A percentile compares a stretch with the other conserved stretches of the same genome.
phyloP scores from a whole-genome alignment of 1,140 invertebrate species.

The Apocrypta bakeri region DNA sequence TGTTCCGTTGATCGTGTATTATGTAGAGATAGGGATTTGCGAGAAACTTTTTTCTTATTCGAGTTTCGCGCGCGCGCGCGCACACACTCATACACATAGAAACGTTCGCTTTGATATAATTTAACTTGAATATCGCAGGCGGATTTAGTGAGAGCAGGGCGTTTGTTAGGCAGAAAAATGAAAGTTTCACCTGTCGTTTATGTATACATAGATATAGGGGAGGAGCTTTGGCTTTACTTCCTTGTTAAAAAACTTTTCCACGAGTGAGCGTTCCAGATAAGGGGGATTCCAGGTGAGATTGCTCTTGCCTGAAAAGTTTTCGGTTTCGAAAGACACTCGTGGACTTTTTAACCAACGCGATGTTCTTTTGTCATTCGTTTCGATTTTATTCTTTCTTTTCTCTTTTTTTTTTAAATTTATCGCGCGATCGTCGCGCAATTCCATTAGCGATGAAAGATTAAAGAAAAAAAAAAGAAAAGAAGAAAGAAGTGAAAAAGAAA shows the following conservation, averaged over 20 bases:
- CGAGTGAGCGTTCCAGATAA: background rate
- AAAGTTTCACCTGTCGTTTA: constrained; percentile 17
- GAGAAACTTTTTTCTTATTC: background rate
- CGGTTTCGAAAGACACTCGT: background rate
- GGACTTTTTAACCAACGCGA: background rate
- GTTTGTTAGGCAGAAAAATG: constrained; percentile 35
- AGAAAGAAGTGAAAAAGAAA: background rate
- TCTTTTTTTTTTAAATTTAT: background rate
- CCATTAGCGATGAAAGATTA: background rate
- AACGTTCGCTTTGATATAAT: background rate
- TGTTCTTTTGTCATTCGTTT: background rate
- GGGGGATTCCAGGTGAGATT: constrained; percentile 52
- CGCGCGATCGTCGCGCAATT: background rate
- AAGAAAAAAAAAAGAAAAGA: background rate
- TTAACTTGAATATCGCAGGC: background rate
- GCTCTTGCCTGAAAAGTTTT: constrained; percentile 53
- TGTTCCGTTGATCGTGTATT: background rate
- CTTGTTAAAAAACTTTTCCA: constrained; percentile 56
- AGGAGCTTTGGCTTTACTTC: constrained; percentile 39
- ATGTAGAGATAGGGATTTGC: background rate
- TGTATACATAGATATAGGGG: background rate
- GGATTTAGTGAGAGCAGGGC: background rate
- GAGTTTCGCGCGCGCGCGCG: too few relatives aligned
- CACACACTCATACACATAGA: too few relatives aligned
- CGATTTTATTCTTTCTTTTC: background rate